Conservation (phyloP, 1,140 invertebrate species). For the Zophobas atratus region DNA sequence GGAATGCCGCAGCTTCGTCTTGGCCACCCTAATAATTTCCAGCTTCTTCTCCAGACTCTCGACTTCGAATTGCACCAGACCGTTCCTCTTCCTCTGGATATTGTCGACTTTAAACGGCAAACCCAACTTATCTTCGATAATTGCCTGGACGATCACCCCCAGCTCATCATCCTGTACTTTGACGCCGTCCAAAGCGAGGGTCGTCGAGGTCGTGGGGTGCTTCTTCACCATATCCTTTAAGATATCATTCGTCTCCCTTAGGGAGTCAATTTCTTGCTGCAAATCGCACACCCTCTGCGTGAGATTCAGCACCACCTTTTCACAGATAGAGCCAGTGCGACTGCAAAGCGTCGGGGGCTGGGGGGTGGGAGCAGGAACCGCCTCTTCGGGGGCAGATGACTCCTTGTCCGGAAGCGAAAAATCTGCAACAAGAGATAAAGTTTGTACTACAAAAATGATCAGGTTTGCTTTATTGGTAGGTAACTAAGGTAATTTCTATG, state of each 20-base stretch:
- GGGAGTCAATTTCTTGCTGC: conserved; percentile 37
- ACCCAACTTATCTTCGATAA: conserved; percentile 38
- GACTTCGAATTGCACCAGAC: conserved; percentile 24
- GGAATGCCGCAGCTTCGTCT: conserved; percentile 27
- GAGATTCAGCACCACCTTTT: conserved; percentile 47
- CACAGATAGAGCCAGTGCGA: background rate
- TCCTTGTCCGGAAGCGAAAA: background rate
- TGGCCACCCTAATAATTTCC: conserved; percentile 28
- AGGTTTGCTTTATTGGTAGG: too few relatives aligned
- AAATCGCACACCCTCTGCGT: conserved; percentile 40
- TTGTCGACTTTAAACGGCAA: conserved; percentile 10
- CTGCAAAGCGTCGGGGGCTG: background rate
- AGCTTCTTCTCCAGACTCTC: conserved; percentile 38
- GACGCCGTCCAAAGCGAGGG: conserved; percentile 26
- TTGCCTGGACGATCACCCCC: background rate
- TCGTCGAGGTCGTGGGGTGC: conserved; percentile 30
- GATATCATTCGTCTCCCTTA: conserved; percentile 48
- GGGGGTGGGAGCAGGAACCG: conserved; percentile 10
- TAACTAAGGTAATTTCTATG: too few relatives aligned
- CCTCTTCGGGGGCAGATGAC: background rate
- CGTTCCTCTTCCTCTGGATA: conserved; percentile 10
- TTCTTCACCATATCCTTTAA: conserved; percentile 48
- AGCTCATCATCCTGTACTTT: conserved; percentile 17
- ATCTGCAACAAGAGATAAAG: too few relatives aligned
- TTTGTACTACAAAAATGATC: too few relatives aligned